Evolutionary conservation across 37 sponge, comb jelly and placozoan genomes (phyloP), one percentile per base, ranked within the genome.

Genomic region (Haliclona indistincta): DNA sequence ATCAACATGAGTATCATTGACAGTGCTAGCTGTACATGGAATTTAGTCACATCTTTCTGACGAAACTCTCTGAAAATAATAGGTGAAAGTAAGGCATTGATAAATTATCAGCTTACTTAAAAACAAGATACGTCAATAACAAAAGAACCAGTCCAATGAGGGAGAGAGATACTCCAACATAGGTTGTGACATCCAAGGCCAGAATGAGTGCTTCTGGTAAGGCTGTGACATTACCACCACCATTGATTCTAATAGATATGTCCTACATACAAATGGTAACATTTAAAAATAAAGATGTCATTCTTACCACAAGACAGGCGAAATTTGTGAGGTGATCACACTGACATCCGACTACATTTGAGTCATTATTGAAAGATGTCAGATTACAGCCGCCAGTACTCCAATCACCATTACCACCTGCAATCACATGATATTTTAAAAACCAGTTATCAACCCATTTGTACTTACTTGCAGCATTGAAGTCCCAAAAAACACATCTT

Each of bases 281-380:
- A 38, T 36, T 43, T 49, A 45, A n/a, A 44, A 55, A 19, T 40
- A 38, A 67, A n/a, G n/a, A n/a, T n/a, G n/a, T n/a, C n/a, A n/a
- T n/a, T n/a, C n/a, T 76, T 66, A 87, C 88, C 76, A 87, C 74
- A 11, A 87, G 56, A 1, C 69, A 20, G 30, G 77, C 88, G 70
- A 87, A 87, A 56, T 87, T 81, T 20, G 88, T 87, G 20, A 87
- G 67, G 68, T 87, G 88, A 64, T 49, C 45, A 64, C 88, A 87
- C 4, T 63, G 38, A 41, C 88, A 87, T 10, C 42, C 32, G 39
- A 87, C 72, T 62, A 19, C 66, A 1, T 62, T 64, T 36, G 38
- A n/a, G 0, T 53, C 38, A 6, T 64, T 49, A 38, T 61, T 41
- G 11, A 37, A 20, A 4, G 17, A 33, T 4, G 43, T 38, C 13